These are phyloP conservation scores for Sciurus vulgaris DNA, from an alignment of 2,797 vertebrate genomes.

Conservation along the genomic window DNA sequence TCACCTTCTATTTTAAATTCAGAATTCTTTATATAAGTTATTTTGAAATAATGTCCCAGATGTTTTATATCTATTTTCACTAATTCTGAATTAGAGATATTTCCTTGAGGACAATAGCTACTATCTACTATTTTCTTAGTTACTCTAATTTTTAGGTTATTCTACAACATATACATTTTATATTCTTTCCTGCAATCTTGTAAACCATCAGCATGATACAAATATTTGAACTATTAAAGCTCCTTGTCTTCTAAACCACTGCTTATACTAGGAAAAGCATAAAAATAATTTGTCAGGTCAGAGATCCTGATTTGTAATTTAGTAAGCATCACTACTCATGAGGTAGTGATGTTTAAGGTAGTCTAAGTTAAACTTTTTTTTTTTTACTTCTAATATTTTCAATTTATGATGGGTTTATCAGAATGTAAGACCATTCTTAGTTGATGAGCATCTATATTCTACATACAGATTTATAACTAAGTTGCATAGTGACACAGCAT, in stretches of 20 bases:
- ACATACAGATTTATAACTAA: constrained; percentile 1
- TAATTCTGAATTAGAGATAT: constrained; percentile 17
- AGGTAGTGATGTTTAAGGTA: not conserved
- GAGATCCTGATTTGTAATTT: not conserved
- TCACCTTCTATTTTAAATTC: not conserved
- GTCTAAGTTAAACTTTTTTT: no score
- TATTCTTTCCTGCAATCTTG: not conserved
- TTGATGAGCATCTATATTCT: not conserved
- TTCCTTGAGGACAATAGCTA: not conserved
- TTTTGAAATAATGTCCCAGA: not conserved
- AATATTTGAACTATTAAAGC: not conserved
- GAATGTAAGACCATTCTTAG: not conserved
- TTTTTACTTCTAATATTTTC: not conserved
- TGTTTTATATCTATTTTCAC: not conserved
- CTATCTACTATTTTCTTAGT: not conserved
- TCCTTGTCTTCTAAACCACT: not conserved
- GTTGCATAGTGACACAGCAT: not conserved
- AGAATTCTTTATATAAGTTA: not conserved
- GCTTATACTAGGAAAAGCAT: not conserved
- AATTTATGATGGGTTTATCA: not conserved
- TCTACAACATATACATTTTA: not conserved
- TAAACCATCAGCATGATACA: not conserved
- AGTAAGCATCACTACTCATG: not conserved
- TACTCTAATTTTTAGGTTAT: not conserved
- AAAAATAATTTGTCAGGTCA: not conserved